phyloP scores from a whole-genome alignment of 2,113 vertebrate species.

The Sinocyclocheilus anophthalmus region DNA sequence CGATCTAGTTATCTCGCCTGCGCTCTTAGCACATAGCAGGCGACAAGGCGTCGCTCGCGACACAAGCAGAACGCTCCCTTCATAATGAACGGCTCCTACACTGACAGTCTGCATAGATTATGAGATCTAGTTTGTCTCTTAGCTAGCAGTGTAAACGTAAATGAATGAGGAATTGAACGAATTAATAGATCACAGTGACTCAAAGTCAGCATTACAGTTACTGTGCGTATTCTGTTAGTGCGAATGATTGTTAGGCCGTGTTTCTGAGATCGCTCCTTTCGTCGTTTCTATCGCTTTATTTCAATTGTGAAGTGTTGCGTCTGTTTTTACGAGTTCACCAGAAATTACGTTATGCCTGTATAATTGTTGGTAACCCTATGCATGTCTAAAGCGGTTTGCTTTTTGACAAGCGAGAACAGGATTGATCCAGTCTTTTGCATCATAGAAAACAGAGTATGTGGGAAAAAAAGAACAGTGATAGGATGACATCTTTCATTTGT shows the following conservation, averaged over 20 bases:
- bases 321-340: neutral
- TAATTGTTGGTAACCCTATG: neutral
- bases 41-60: neutral
- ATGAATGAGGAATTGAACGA: neutral
- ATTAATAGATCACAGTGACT: no score
- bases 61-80: neutral
- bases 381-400: neutral
- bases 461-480: neutral
- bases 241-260: neutral
- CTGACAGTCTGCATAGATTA: neutral
- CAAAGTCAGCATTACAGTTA: neutral
- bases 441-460: neutral
- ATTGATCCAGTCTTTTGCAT: neutral
- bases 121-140: neutral
- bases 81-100: neutral
- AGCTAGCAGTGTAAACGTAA: neutral
- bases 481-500: neutral
- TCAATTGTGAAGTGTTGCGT: neutral
- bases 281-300: neutral
- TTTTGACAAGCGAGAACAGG: neutral
- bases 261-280: neutral
- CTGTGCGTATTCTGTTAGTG: neutral
- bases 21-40: constrained; percentile 34
- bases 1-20: constrained; percentile 28
- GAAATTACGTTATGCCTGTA: neutral